A percentile compares a stretch with the other conserved stretches of the same genome.
Evolutionary conservation across 2,888 invertebrate genomes (phyloP).

Genomic region (Pyrocoelia pectoralis): DNA sequence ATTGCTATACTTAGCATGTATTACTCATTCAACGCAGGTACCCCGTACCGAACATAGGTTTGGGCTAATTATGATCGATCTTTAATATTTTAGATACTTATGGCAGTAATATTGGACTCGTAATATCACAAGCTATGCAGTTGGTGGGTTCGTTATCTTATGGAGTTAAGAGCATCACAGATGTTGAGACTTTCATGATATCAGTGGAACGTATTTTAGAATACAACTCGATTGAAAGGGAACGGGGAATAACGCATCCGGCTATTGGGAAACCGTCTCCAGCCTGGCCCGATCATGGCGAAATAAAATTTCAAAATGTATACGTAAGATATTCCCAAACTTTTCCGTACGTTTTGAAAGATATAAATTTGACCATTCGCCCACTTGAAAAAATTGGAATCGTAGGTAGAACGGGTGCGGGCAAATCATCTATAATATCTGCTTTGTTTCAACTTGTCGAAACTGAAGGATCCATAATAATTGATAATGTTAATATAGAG

Average conservation of each 20-base stretch:
- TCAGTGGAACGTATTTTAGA: slow-evolving; percentile 51
- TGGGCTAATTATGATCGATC: neutral
- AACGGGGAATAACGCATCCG: too few species aligned
- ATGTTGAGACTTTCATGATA: slow-evolving; percentile 71
- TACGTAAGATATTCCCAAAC: slow-evolving; percentile 74
- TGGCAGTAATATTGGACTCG: slow-evolving; percentile 53
- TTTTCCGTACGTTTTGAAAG: slow-evolving; percentile 76
- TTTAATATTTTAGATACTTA: slow-evolving; percentile 47
- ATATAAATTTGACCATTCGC: slow-evolving; percentile 71
- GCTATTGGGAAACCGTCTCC: slow-evolving; percentile 56
- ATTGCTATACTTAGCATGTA: neutral
- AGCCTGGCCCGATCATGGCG: slow-evolving; percentile 76
- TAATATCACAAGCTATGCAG: slow-evolving; percentile 53
- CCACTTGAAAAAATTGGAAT: slow-evolving; percentile 79
- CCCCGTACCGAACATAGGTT: too few species aligned
- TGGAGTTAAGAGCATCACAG: slow-evolving; percentile 71
- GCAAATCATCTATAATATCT: slow-evolving; percentile 69
- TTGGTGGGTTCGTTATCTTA: slow-evolving; percentile 73
- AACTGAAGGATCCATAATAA: slow-evolving; percentile 60
- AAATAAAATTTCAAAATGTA: slow-evolving; percentile 71
- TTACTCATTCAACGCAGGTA: neutral
- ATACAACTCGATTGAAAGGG: slow-evolving; percentile 47
- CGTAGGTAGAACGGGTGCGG: slow-evolving; percentile 83
- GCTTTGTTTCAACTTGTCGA: slow-evolving; percentile 70
- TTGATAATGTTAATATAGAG: slow-evolving; percentile 63